These are phyloP conservation scores for Eurois occulta DNA, from an alignment of 2,888 invertebrate species.

Conservation along the genomic window DNA sequence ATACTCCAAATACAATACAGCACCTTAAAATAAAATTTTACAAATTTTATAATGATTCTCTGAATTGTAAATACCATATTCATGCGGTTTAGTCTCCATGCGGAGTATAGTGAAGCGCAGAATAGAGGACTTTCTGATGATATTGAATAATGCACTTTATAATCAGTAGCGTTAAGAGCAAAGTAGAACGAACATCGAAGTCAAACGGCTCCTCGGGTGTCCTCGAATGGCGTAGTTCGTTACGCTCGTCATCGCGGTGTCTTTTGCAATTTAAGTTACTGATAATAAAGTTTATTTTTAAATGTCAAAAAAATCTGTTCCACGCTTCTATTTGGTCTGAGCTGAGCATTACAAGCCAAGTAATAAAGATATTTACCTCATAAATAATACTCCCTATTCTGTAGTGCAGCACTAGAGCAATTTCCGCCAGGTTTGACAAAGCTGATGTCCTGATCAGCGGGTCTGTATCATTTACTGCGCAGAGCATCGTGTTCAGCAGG, in stretches of 20 bases:
- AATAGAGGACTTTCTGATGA: background rate
- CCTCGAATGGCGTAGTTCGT: background rate
- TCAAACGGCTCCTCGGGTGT: background rate
- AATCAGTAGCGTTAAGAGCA: background rate
- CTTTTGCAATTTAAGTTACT: background rate
- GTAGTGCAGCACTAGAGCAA: conserved; percentile 93
- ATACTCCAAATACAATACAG: conserved; percentile 93
- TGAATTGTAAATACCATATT: background rate
- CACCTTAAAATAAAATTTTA: conserved; percentile 86
- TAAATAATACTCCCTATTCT: conserved; percentile 93
- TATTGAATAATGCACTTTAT: background rate
- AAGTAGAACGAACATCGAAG: background rate
- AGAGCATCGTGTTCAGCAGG: conserved; percentile 93
- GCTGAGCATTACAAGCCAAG: background rate
- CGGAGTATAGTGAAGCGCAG: background rate
- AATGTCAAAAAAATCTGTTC: background rate
- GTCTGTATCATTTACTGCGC: conserved; percentile 93
- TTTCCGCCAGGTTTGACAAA: conserved; percentile 95
- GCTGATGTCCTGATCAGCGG: conserved; percentile 94
- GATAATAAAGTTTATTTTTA: background rate
- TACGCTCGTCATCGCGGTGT: background rate
- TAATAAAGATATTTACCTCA: conserved; percentile 90
- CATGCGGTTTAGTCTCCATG: background rate
- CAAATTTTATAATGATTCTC: background rate
- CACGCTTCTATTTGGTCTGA: background rate